phyloP scores from a whole-genome alignment of 2,113 vertebrate species.

The Prunella fulvescens region DNA sequence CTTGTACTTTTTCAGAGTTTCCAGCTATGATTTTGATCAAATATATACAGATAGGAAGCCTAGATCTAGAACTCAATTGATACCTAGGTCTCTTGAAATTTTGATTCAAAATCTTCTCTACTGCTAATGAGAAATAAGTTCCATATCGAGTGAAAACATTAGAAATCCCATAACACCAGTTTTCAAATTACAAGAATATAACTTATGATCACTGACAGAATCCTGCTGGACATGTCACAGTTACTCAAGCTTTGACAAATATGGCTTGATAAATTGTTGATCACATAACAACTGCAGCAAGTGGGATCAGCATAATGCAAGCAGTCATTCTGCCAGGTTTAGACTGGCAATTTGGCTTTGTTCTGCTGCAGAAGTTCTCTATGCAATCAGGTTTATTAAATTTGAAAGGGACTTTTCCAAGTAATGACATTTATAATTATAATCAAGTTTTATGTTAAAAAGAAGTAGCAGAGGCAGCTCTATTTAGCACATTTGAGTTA shows the following conservation, averaged over 20 bases:
- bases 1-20: not conserved
- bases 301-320: not conserved
- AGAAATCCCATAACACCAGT: not conserved
- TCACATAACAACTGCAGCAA: not conserved
- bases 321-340: not conserved
- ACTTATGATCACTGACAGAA: not conserved
- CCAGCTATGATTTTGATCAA: not conserved
- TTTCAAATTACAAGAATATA: not conserved
- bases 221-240: not conserved
- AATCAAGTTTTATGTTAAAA: not conserved
- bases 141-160: not conserved
- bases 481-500: not conserved
- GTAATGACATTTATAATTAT: not conserved
- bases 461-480: not conserved
- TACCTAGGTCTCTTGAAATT: not conserved
- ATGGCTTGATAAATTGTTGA: not conserved
- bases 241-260: not conserved
- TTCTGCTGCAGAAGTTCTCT: not conserved
- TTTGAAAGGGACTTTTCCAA: not conserved
- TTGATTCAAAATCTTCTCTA: not conserved
- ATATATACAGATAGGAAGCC: not conserved
- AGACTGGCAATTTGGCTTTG: not conserved
- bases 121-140: not conserved
- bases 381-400: not conserved
- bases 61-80: not conserved